phyloP scores from a whole-genome alignment of 1,140 invertebrate species.

The Listronotus bonariensis region DNA sequence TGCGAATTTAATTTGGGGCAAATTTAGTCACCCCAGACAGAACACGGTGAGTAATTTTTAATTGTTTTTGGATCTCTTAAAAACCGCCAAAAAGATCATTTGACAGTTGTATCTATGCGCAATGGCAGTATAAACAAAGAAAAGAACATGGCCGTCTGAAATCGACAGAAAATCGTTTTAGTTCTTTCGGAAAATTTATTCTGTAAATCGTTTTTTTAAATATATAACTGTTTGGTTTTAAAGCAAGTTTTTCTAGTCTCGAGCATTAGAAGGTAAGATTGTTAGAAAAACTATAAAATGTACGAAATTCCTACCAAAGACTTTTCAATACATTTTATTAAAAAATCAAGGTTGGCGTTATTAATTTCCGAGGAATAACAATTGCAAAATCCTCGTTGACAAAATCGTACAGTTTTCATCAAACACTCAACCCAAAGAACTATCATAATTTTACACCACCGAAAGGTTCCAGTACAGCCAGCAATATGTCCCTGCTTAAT shows the following conservation, averaged over 20 bases:
- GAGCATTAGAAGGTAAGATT: too few species aligned
- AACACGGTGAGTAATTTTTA: constrained; percentile 62
- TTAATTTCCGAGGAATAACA: not conserved
- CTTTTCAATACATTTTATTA: too few species aligned
- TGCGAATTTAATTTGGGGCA: constrained; percentile 62
- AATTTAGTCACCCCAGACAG: constrained; percentile 61
- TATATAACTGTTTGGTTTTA: too few species aligned
- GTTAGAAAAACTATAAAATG: too few species aligned
- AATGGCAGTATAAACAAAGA: constrained; percentile 26
- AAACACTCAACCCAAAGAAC: constrained; percentile 4
- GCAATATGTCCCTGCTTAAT: constrained; percentile 5
- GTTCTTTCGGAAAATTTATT: too few species aligned
- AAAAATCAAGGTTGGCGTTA: too few species aligned
- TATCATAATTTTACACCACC: constrained; percentile 3
- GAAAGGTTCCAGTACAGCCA: not conserved
- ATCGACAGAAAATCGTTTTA: not conserved
- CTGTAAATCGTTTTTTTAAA: too few species aligned
- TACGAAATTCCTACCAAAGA: too few species aligned
- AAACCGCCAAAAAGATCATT: constrained; percentile 27
- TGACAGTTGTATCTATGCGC: constrained; percentile 21
- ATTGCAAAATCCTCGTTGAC: constrained; percentile 2
- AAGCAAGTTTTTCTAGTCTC: too few species aligned
- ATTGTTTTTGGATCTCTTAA: constrained; percentile 47
- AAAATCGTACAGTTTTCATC: constrained; percentile 25
- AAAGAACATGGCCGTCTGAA: constrained; percentile 23